Evolutionary conservation across 2,888 invertebrate genomes (phyloP), one percentile per base, ranked within the genome.

Genomic region (Rambutsinella grinnellia): DNA sequence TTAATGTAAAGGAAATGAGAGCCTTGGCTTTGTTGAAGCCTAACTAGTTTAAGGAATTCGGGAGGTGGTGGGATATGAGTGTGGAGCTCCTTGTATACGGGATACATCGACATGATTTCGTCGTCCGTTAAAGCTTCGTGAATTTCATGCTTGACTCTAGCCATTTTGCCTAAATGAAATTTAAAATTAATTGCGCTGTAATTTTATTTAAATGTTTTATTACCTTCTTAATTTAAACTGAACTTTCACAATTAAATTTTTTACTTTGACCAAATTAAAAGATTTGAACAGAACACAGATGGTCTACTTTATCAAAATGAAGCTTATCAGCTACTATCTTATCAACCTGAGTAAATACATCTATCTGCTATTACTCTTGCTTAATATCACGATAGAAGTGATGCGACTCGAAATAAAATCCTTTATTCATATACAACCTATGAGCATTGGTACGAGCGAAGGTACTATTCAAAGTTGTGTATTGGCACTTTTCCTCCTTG

Each of bases 351-450:
- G n/a, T n/a, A n/a, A n/a, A n/a, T n/a, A n/a, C n/a, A n/a, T n/a
- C n/a, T n/a, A n/a, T n/a, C n/a, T n/a, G n/a, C n/a, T n/a, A n/a
- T n/a, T n/a, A n/a, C n/a, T n/a, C n/a, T n/a, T n/a, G n/a, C n/a
- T n/a, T n/a, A 2, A 75, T 3, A 8, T 63, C 56, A 21, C 56
- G 27, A 2, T 10, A 17, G 28, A 83, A 81, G 75, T 81, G 83
- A 60, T 81, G 79, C 26, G 51, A 51, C 5, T 44, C 28, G 2
- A 79, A 26, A 3, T 57, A 10, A 68, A 81, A 80, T 21, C 81
- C 69, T 47, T 79, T 81, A 36, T 81, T 81, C 2, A 83, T 27
- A 21, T 79, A 83, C 17, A 83, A 56, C 17, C 81, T 46, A 54
- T 83, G 80, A 8, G 83, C 81, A 58, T 74, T 71, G 8, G 56